A percentile compares a stretch with the other conserved stretches of the same genome.
These are phyloP conservation scores for Drosophila ficusphila DNA, from an alignment of 1,140 invertebrate genomes.

Conservation along the genomic window DNA sequence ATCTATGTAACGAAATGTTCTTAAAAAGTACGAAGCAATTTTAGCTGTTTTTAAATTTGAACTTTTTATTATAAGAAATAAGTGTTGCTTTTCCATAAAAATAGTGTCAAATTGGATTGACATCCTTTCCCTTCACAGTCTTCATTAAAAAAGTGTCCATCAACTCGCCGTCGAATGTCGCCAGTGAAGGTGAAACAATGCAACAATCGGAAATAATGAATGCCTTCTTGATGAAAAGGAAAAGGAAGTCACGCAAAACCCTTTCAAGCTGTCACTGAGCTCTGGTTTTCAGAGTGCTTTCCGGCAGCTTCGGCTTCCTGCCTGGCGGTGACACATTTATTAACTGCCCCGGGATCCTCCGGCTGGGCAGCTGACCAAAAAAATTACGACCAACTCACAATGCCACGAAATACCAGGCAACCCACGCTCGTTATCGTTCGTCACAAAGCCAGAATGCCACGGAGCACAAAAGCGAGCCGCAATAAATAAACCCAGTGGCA, in stretches of 20 bases:
- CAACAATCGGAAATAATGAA: constrained; percentile 6
- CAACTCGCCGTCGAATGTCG: constrained; percentile 2
- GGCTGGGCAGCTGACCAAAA: constrained; percentile 19
- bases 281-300: constrained; percentile 28
- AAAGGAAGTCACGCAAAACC: constrained; percentile 21
- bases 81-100: too few species aligned
- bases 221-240: constrained; percentile 16
- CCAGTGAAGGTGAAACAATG: constrained; percentile 4
- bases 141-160: constrained; percentile 17
- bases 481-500: constrained; percentile 41
- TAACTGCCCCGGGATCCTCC: constrained; percentile 49
- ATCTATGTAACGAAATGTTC: too few species aligned
- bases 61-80: too few species aligned
- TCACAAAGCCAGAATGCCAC: constrained; percentile 42
- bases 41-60: too few species aligned
- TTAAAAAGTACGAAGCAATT: too few species aligned
- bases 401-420: constrained; percentile 31
- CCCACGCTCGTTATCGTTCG: constrained; percentile 51
- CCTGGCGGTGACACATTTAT: constrained; percentile 58
- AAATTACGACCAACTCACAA: constrained; percentile 43
- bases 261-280: constrained; percentile 54
- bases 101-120: background rate
- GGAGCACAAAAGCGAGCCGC: constrained; percentile 38
- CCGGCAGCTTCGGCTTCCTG: background rate
- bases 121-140: background rate